phyloP scores from a whole-genome alignment of 2,888 invertebrate species.

The Prosapia bicincta region DNA sequence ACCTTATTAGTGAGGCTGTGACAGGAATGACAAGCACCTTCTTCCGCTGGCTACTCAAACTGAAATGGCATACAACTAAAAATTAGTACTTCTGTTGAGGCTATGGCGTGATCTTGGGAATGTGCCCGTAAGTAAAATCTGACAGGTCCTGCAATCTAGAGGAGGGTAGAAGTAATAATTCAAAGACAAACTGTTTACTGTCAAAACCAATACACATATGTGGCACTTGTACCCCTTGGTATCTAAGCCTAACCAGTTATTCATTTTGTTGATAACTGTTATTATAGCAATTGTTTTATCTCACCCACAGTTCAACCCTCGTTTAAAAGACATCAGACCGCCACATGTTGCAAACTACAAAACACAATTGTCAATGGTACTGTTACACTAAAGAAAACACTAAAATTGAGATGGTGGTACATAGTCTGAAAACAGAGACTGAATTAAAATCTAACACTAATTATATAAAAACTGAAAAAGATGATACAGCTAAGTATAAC shows the following conservation, averaged over 20 bases:
- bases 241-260: not conserved
- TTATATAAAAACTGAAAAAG: not conserved
- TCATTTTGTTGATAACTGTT: constrained; percentile 8
- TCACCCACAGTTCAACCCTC: too few species aligned
- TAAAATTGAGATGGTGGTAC: too few species aligned
- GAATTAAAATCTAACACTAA: constrained; percentile 5
- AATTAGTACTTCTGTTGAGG: too few species aligned
- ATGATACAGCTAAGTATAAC: constrained; percentile 32
- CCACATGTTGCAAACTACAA: constrained; percentile 17
- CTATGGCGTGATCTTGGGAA: too few species aligned
- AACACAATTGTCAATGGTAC: not conserved
- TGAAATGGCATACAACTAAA: too few species aligned
- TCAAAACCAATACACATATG: not conserved
- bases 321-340: constrained; percentile 33
- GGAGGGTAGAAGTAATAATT: not conserved
- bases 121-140: not conserved
- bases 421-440: too few species aligned
- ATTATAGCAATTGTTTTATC: constrained; percentile 25
- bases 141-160: not conserved
- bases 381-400: too few species aligned
- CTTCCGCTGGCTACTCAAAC: too few species aligned
- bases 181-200: constrained; percentile 1
- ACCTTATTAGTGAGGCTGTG: too few species aligned
- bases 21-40: too few species aligned
- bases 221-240: constrained; percentile 9